Base-by-base conservation (phyloP, 2,113 vertebrate species). In the Trematocara marginatum region DNA sequence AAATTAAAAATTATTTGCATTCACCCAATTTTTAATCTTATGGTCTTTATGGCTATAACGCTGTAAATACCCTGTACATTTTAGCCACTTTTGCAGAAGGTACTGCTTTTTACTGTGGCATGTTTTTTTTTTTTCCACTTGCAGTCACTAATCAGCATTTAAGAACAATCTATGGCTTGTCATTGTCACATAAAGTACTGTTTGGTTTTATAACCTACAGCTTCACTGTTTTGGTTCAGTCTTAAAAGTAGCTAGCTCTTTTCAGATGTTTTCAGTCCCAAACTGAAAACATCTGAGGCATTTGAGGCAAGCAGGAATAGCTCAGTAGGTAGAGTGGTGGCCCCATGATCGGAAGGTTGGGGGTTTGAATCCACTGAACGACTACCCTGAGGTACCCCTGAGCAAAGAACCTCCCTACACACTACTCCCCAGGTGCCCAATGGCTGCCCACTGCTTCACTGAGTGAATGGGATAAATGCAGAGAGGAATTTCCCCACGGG, bases 121-220 rank as follows among this genome's bases (percentile, higher is more conserved):
- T 49, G 42, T 11, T 74, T 74, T 6, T 2, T 0, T 0, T 5
- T 40, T 13, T 4, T 6, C 2, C 3, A 9, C 4, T 64, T 35
- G 16, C 10, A 38, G 59, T 38, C 35, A 66, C n/a, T 13, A 69
- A 40, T 42, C n/a, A 13, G n/a, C n/a, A 69, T 40, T 23, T 69
- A 69, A 69, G 35, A 8, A 69, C 38, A 40, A 69, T 40, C 18
- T 15, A 40, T 69, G 38, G 11, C n/a, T 10, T 45, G 38, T 71
- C 64, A 26, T 1, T 10, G 64, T 26, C 64, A 69, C n/a, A 23
- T 42, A 69, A 42, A 42, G 35, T 9, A 9, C 20, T 69, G 64
- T 69, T 1, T 69, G 64, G 11, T 69, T 69, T 20, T 1, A 23
- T 42, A 42, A 69, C 64, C 7, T 42, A 20, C n/a, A 69, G 38